Base-by-base conservation (phyloP, 2,113 vertebrate species). In the Gymnocephalus cernua region DNA sequence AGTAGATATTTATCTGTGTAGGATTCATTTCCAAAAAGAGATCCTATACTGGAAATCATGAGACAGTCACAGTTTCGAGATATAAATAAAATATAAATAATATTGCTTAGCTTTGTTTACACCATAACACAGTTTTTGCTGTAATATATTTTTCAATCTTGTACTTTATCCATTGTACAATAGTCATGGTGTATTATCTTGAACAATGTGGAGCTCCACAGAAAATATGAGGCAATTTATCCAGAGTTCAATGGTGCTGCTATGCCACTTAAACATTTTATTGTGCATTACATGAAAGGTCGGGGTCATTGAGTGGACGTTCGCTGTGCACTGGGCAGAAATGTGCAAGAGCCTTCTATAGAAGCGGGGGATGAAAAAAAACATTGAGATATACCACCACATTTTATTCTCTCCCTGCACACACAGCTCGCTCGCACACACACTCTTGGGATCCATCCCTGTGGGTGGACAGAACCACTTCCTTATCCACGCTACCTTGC, bases 251-350 rank as follows among this genome's bases (percentile, higher is more conserved):
- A n/a, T 66, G 78, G 87, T 61, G 76, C 86, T 87, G 88, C 75
- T 91, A 45, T 89, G 84, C 74, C 90, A 93, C 93, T 93, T 93
- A 89, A 75, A 86, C 61, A 65, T 88, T 91, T 94, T 91, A 90
- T 86, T 84, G 87, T 86, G 87, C 86, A 70, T 92, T 92, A 93
- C 74, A 84, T 85, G 71, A 94, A 91, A 93, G 93, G 89, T 90
- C 69, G 66, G 79, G 88, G 88, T 90, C 79, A 63, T 65, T 85
- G 84, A 78, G 79, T 74, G 90, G 78, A 76, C 75, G 29, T 81
- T 77, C 70, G 70, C 70, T 88, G 85, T 75, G 80, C 73, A 70
- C 63, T 59, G 79, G 63, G 74, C 59, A 88, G 84, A 81, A 87
- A 90, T 77, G 67, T 53, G 76, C 71, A 56, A 67, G 51, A 77